A percentile compares a stretch with the other conserved stretches of the same genome.
These are phyloP conservation scores for Callyntrura guangdongensis DNA, from an alignment of 2,888 invertebrate species.

Conservation along the genomic window DNA sequence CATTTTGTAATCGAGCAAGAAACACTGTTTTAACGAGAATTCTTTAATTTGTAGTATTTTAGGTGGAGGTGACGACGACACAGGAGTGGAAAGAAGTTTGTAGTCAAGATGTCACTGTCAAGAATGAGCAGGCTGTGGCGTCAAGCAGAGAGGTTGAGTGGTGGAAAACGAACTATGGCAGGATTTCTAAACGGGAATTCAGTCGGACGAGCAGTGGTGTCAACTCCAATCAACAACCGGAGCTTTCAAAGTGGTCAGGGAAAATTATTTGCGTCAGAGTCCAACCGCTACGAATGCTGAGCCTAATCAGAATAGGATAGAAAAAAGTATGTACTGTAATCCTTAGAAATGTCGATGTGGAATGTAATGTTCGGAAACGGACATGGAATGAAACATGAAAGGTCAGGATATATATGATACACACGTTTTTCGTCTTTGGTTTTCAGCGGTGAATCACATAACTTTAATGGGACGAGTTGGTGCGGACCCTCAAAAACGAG, in stretches of 20 bases:
- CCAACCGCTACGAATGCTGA: constrained; percentile 52
- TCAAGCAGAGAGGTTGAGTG: neutral
- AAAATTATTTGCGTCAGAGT: neutral
- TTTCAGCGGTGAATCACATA: constrained; percentile 93
- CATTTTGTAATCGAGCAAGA: no score
- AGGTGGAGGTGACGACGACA: neutral
- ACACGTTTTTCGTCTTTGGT: constrained; percentile 75
- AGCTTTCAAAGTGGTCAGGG: constrained; percentile 40
- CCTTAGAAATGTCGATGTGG: no score
- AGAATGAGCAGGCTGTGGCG: neutral
- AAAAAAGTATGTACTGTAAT: constrained; percentile 62
- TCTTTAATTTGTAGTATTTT: neutral
- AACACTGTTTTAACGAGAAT: neutral
- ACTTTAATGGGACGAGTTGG: constrained; percentile 95
- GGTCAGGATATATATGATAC: constrained; percentile 11
- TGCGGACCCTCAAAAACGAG: constrained; percentile 94
- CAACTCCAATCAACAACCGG: neutral
- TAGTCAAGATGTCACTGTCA: neutral
- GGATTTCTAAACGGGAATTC: neutral
- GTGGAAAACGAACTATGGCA: neutral
- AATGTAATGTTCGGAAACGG: neutral
- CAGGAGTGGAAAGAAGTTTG: neutral
- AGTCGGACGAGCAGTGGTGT: no score
- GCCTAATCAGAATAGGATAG: constrained; percentile 49
- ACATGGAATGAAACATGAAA: neutral